Conservation (phyloP, 2,888 invertebrate species). For the Branchipolynoe longqiensis region DNA sequence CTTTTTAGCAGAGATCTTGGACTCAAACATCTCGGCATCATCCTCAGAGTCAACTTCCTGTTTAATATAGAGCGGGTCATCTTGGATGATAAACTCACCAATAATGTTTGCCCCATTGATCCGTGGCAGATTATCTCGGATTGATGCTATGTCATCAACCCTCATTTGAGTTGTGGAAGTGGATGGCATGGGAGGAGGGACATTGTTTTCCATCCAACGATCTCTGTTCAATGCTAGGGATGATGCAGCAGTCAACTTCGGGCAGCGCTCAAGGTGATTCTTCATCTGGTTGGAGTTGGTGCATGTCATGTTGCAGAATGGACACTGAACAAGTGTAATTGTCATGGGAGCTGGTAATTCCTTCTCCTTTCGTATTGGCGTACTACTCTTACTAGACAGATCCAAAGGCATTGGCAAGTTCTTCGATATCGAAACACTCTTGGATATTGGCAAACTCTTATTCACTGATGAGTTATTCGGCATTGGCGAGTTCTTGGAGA, state of each 20-base stretch:
- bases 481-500: conserved; percentile 20
- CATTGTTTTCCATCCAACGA: conserved; percentile 17
- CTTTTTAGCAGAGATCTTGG: not conserved
- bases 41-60: conserved; percentile 21
- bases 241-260: not conserved
- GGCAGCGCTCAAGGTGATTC: not conserved
- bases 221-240: not conserved
- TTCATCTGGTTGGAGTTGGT: conserved; percentile 10
- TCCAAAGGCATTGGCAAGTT: conserved; percentile 33
- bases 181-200: conserved; percentile 4
- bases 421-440: too few species aligned
- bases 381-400: conserved; percentile 24
- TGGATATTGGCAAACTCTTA: not conserved
- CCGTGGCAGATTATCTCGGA: not conserved
- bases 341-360: not conserved
- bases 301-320: conserved; percentile 12
- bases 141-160: not conserved
- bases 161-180: not conserved
- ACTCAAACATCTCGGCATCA: not conserved
- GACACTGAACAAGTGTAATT: conserved; percentile 4
- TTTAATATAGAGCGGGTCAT: conserved; percentile 20
- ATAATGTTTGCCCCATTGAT: not conserved
- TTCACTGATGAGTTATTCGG: not conserved
- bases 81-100: not conserved
- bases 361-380: not conserved